Evolutionary conservation across 2,888 invertebrate species (phyloP).

Genomic region (Boloria euphrosyne): DNA sequence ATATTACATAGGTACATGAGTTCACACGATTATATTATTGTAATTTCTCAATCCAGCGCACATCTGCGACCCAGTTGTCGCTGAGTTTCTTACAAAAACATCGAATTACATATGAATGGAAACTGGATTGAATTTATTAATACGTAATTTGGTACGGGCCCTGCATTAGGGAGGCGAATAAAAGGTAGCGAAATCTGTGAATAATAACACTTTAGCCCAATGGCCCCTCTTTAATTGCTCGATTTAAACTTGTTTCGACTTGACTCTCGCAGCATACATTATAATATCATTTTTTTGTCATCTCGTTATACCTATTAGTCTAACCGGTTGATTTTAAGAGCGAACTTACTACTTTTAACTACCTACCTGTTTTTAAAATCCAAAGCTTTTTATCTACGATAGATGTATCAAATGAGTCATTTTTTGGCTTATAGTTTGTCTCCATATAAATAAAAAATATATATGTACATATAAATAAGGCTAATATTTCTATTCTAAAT

Average conservation of each 20-base stretch:
- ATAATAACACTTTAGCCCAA: slow-evolving; percentile 50
- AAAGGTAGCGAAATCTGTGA: slow-evolving; percentile 71
- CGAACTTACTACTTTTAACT: slow-evolving; percentile 16
- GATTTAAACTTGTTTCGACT: slow-evolving; percentile 67
- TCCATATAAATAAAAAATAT: too few species aligned
- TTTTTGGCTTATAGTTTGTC: neutral
- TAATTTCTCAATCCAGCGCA: slow-evolving; percentile 72
- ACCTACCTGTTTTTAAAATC: slow-evolving; percentile 29
- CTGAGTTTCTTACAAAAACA: slow-evolving; percentile 70
- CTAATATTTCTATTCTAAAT: too few species aligned
- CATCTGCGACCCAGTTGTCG: slow-evolving; percentile 76
- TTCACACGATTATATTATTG: slow-evolving; percentile 69
- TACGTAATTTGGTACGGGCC: slow-evolving; percentile 77
- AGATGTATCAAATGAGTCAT: slow-evolving; percentile 13
- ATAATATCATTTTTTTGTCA: slow-evolving; percentile 40
- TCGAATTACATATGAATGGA: slow-evolving; percentile 77
- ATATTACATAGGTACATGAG: slow-evolving; percentile 35
- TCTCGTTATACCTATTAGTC: slow-evolving; percentile 39
- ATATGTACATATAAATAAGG: too few species aligned
- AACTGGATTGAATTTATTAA: slow-evolving; percentile 80
- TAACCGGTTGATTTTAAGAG: slow-evolving; percentile 38
- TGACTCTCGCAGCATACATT: slow-evolving; percentile 50
- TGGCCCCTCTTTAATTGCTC: slow-evolving; percentile 66
- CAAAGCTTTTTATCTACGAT: slow-evolving; percentile 28
- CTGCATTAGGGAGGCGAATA: slow-evolving; percentile 72